phyloP scores from a whole-genome alignment of 1,140 invertebrate genomes.

The Drosophila orena region DNA sequence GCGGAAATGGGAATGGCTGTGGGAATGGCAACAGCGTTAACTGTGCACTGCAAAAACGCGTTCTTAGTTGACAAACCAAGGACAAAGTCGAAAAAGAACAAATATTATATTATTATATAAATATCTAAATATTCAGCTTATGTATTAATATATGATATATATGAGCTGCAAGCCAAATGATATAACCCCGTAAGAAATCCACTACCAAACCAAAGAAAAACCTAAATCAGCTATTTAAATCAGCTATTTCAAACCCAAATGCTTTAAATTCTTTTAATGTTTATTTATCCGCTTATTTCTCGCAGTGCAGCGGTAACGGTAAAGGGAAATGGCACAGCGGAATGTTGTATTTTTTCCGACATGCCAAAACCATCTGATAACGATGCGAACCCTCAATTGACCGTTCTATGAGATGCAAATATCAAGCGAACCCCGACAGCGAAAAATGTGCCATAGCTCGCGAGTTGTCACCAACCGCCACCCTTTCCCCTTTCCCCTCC shows the following conservation, averaged over 20 bases:
- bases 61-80: too few relatives aligned
- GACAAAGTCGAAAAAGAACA: too few relatives aligned
- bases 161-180: not conserved
- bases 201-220: too few relatives aligned
- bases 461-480: conserved; percentile 39
- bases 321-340: conserved; percentile 42
- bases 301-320: conserved; percentile 10
- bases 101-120: too few relatives aligned
- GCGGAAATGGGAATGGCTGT: conserved; percentile 49
- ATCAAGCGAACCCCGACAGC: conserved; percentile 39
- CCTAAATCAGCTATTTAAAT: too few relatives aligned
- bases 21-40: conserved; percentile 41
- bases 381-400: conserved; percentile 48
- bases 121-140: too few relatives aligned
- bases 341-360: conserved; percentile 36
- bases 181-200: too few relatives aligned
- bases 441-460: conserved; percentile 31
- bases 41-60: conserved; percentile 8
- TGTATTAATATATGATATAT: too few relatives aligned
- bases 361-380: conserved; percentile 47
- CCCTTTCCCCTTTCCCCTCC: not conserved
- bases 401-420: conserved; percentile 48
- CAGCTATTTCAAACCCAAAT: too few relatives aligned
- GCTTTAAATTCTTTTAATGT: too few relatives aligned
- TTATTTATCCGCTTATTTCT: too few relatives aligned